Evolutionary conservation across 1,140 invertebrate species (phyloP).

Genomic region (Drosophila fuyamai): DNA sequence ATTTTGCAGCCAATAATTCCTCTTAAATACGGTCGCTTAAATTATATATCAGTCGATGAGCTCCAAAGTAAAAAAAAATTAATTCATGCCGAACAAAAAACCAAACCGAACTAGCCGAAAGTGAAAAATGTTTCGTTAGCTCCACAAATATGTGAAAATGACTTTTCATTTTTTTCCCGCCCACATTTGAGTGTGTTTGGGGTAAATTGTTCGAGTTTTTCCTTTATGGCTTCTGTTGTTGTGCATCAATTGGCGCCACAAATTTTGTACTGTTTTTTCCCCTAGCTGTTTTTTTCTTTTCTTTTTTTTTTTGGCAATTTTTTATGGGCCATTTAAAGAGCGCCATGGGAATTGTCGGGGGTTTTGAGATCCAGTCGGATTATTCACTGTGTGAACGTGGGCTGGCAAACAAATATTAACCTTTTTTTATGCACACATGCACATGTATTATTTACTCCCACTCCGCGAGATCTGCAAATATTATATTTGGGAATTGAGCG

Average conservation of each 20-base stretch:
- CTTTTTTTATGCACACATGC: slow-evolving; percentile 48
- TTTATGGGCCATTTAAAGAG: slow-evolving; percentile 69
- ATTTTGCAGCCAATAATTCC: slow-evolving; percentile 73
- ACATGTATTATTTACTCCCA: slow-evolving; percentile 35
- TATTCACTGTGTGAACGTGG: slow-evolving; percentile 33
- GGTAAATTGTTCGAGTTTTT: slow-evolving; percentile 30
- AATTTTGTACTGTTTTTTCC: slow-evolving; percentile 40
- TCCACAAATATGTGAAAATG: slow-evolving; percentile 59
- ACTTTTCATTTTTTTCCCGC: slow-evolving; percentile 60
- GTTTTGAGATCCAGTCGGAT: slow-evolving; percentile 15
- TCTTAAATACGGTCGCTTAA: slow-evolving; percentile 71
- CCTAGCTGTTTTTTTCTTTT: background rate
- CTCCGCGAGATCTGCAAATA: slow-evolving; percentile 50
- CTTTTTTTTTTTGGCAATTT: slow-evolving; percentile 46
- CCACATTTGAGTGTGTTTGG: slow-evolving; percentile 22
- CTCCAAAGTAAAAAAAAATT: slow-evolving; percentile 17
- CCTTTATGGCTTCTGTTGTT: slow-evolving; percentile 21
- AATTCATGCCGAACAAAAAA: slow-evolving; percentile 5
- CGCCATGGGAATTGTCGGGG: slow-evolving; percentile 59
- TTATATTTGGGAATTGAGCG: slow-evolving; percentile 61
- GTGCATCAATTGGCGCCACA: slow-evolving; percentile 54
- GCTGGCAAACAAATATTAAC: slow-evolving; percentile 69
- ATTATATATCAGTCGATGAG: slow-evolving; percentile 58
- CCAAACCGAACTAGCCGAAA: slow-evolving; percentile 34
- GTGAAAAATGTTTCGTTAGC: slow-evolving; percentile 61